Conservation (phyloP, 2,113 vertebrate species). For the Antigone vipio region DNA sequence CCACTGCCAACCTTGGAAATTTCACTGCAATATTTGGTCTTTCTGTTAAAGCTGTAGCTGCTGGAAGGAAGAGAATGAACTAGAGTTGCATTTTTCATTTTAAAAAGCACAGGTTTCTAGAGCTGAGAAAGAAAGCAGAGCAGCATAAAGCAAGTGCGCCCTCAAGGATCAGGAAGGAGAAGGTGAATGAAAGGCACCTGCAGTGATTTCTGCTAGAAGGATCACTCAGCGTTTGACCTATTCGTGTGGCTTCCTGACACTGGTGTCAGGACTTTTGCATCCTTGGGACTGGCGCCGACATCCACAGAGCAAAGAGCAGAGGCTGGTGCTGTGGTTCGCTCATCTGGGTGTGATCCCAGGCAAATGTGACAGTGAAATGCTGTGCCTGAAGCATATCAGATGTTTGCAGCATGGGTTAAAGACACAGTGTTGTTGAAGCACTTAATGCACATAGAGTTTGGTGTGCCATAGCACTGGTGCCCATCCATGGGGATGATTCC, state of each 20-base stretch:
- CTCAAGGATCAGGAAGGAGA: constrained; percentile 36
- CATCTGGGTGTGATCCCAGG: background rate
- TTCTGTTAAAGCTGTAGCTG: background rate
- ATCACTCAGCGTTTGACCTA: constrained; percentile 22
- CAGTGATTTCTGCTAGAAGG: constrained; percentile 18
- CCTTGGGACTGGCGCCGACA: background rate
- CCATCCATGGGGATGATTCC: background rate
- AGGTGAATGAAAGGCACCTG: constrained; percentile 24
- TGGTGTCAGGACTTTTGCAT: background rate
- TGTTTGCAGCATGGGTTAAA: background rate
- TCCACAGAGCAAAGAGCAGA: constrained; percentile 1
- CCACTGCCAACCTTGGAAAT: background rate
- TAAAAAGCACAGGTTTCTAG: background rate
- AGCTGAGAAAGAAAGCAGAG: background rate
- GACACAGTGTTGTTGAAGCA: background rate
- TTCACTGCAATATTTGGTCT: background rate
- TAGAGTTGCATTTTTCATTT: background rate
- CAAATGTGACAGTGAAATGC: background rate
- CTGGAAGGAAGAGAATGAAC: background rate
- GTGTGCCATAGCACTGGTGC: background rate
- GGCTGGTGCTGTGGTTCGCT: background rate
- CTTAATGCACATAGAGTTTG: fast-evolving
- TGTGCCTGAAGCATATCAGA: background rate
- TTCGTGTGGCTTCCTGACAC: background rate
- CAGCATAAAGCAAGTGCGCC: constrained; percentile 20